Evolutionary conservation across 2,888 invertebrate species (phyloP), one percentile per base, ranked within the genome.

Genomic region (Schizaphis graminum): DNA sequence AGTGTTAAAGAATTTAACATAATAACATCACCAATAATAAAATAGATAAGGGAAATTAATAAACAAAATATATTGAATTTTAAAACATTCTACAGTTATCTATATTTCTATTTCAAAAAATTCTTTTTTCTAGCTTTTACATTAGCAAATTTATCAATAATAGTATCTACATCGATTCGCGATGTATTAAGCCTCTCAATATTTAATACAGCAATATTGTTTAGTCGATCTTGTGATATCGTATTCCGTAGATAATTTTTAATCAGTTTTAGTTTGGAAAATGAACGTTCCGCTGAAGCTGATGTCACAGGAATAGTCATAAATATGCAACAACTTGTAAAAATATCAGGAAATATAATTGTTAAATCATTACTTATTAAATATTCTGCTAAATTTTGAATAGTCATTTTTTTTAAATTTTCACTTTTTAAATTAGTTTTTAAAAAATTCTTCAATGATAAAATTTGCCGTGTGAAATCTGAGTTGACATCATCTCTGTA

Each of bases 301-400:
- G n/a, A n/a, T n/a, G n/a, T n/a, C n/a, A n/a, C n/a, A n/a, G n/a
- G n/a, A n/a, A n/a, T n/a, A n/a, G n/a, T 89, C 89, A 89, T 56
- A 57, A 56, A 89, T 89, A 89, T 89, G 3, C 41, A 89, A 35
- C 16, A 53, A 57, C 89, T 89, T 41, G 57, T 89, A 57, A 89
- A 41, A 57, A 89, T 57, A 89, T 89, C 89, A 41, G 57, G 24
- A 89, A 88, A 88, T 53, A 88, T 35, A 35, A 53, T 88, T 24
- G 49, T 8, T 53, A 56, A 88, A 53, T 88, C 35, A n/a, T 88
- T 88, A 88, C 35, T 53, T 2, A 53, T 53, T 53, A 88, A 2
- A 53, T 88, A 53, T 88, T 88, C 53, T 49, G 87, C 35, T 88
- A 88, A 35, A 35, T 88, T 49, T 88, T 88, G 87, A 88, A 87